Percentiles rank a stretch among this genome's conserved stretches.
These are phyloP conservation scores for Eretmochelys imbricata DNA, from an alignment of 2,113 vertebrate species.

Conservation along the genomic window DNA sequence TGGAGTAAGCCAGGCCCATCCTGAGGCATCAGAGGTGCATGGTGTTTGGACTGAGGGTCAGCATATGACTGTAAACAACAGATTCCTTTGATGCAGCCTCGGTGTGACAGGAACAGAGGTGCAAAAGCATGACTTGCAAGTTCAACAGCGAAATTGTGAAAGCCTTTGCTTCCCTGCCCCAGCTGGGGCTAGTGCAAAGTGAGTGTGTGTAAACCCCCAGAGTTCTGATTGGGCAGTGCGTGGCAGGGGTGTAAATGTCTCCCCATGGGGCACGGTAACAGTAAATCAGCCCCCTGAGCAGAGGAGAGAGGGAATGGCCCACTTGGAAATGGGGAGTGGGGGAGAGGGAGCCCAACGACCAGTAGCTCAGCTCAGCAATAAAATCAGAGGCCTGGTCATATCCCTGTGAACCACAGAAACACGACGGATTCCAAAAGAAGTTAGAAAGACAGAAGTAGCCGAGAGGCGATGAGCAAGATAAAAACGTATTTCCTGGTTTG, in stretches of 20 bases:
- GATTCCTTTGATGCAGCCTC: background rate
- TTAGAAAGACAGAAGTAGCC: background rate
- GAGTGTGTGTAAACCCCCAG: background rate
- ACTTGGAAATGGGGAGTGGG: background rate
- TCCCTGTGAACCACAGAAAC: background rate
- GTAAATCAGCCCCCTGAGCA: background rate
- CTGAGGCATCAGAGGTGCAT: accelerated
- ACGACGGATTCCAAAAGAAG: background rate
- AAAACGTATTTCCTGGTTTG: constrained; percentile 19
- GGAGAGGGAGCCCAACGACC: background rate
- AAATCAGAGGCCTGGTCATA: background rate
- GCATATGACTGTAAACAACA: background rate
- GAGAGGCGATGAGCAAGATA: background rate
- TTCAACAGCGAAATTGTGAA: background rate
- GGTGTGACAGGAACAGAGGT: background rate
- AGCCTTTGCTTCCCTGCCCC: background rate
- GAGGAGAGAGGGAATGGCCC: background rate
- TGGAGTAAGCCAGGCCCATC: background rate
- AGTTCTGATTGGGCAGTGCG: background rate
- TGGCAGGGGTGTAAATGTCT: background rate
- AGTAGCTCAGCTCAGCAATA: background rate
- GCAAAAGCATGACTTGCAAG: background rate
- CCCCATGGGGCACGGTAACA: background rate
- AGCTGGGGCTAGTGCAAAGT: background rate
- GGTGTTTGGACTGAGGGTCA: background rate